Evolutionary conservation across 2,797 vertebrate genomes (phyloP), one percentile per base, ranked within the genome.

Genomic region (Hydrocynus forskahlii): DNA sequence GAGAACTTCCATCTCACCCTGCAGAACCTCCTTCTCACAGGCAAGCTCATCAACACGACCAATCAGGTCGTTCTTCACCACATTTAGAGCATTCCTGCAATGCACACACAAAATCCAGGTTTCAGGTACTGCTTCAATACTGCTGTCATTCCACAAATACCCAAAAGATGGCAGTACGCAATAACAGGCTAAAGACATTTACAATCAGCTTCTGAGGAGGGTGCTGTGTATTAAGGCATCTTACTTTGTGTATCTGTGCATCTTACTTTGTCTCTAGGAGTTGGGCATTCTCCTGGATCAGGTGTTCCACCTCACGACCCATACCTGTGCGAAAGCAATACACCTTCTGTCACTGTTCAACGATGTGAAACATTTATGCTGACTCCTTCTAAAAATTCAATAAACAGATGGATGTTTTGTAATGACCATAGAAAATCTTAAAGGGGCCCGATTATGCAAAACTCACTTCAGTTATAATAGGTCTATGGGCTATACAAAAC

Each of bases 51-150:
- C 97, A 81, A 99, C 95, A 84, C 96, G 97, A 85, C 97, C 93
- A 76, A 99, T 99, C 86, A 99, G 92, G 91, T 99, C 97, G 81
- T 99, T 98, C 89, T 99, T 99, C 90, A 97, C 97, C 86, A 98
- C 95, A 1, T 99, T 99, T 91, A 99, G 93, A 79, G 98, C 97
- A 52, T 99, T 98, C 92, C 98, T 99, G 90, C 38, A 82, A 25
- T 7, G 50, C 69, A 1, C 86, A 71, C 38, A 10, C 19, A 67
- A 23, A 16, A 57, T 12, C 55, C 10, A 29, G 1, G 25, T 5
- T 76, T 76, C 0, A 68, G 7, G 2, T 35, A 54, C 14, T 60
- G 52, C 10, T 19, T 29, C 5, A 4, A 60, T 4, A 29, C 23
- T 57, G 25, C 43, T 50, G 68, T 45, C 7, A 62, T 70, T 29